These are phyloP conservation scores for Danio choprae DNA, from an alignment of 2,797 vertebrate genomes.

Conservation along the genomic window DNA sequence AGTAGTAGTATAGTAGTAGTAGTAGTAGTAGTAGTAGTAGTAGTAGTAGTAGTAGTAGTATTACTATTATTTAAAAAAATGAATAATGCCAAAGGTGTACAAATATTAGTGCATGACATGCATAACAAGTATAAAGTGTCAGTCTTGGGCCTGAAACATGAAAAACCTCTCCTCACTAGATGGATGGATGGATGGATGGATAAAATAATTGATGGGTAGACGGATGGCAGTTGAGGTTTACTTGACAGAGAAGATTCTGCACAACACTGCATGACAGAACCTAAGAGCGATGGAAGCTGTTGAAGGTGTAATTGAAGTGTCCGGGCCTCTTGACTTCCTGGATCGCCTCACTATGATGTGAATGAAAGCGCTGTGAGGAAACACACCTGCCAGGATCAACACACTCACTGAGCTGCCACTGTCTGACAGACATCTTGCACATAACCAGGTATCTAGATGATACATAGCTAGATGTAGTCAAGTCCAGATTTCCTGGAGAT, in stretches of 20 bases:
- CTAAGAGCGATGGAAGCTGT: constrained; percentile 7
- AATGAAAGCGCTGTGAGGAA: neutral
- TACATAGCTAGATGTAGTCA: no score
- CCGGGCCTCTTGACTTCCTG: neutral
- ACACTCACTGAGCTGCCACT: neutral
- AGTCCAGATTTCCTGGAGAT: no score
- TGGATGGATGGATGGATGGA: constrained; percentile 39
- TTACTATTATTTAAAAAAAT: no score
- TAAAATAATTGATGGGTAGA: constrained; percentile 9
- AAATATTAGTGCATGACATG: constrained; percentile 26
- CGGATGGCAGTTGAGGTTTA: constrained; percentile 8
- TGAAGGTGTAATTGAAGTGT: constrained; percentile 18
- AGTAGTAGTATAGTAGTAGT: no score
- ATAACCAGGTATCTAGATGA: no score
- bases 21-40: no score
- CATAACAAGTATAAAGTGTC: constrained; percentile 23
- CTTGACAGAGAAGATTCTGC: constrained; percentile 12
- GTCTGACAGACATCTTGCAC: no score
- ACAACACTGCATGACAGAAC: constrained; percentile 18
- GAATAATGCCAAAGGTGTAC: neutral
- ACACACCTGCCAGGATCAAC: constrained; percentile 23
- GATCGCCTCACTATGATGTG: constrained; percentile 4
- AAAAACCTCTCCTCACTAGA: constrained; percentile 12
- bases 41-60: no score
- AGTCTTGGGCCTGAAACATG: constrained; percentile 27